Percentiles rank a stretch among this genome's conserved stretches.
phyloP scores from a whole-genome alignment of 2,888 invertebrate species.

The Drosophila demipolita region DNA sequence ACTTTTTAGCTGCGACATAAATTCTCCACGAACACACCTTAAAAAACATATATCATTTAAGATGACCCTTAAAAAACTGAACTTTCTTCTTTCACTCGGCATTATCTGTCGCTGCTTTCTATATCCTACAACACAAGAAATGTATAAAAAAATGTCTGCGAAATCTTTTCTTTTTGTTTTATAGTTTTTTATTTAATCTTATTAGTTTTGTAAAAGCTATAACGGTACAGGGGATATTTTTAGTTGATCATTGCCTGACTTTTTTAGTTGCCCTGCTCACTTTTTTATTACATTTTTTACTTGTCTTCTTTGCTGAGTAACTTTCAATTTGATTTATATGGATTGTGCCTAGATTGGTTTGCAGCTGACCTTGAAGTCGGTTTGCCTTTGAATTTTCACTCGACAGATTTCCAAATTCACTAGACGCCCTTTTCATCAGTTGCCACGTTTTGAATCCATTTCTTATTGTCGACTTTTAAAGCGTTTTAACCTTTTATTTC shows the following conservation, averaged over 20 bases:
- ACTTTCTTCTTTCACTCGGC: neutral
- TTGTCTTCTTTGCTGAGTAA: neutral
- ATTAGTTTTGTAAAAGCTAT: neutral
- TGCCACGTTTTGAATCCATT: neutral
- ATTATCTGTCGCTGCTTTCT: neutral
- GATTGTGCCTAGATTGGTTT: neutral
- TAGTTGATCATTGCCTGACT: neutral
- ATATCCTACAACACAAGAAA: neutral
- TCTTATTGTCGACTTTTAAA: neutral
- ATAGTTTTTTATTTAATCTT: neutral
- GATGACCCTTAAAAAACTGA: slow-evolving; percentile 1
- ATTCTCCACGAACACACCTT: neutral
- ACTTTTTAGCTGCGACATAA: neutral
- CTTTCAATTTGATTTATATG: neutral
- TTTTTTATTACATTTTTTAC: neutral
- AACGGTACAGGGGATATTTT: neutral
- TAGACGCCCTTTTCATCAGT: neutral
- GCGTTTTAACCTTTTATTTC: slow-evolving; percentile 1
- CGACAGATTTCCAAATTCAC: neutral
- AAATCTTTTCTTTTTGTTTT: neutral
- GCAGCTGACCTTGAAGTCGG: slow-evolving; percentile 26
- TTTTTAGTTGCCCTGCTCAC: neutral
- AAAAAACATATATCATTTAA: neutral
- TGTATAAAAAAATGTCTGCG: neutral
- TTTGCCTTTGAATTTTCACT: slow-evolving; percentile 10